A percentile compares a stretch with the other conserved stretches of the same genome.
phyloP scores from a whole-genome alignment of 2,797 vertebrate species.

The Rousettus madagascariensis region DNA sequence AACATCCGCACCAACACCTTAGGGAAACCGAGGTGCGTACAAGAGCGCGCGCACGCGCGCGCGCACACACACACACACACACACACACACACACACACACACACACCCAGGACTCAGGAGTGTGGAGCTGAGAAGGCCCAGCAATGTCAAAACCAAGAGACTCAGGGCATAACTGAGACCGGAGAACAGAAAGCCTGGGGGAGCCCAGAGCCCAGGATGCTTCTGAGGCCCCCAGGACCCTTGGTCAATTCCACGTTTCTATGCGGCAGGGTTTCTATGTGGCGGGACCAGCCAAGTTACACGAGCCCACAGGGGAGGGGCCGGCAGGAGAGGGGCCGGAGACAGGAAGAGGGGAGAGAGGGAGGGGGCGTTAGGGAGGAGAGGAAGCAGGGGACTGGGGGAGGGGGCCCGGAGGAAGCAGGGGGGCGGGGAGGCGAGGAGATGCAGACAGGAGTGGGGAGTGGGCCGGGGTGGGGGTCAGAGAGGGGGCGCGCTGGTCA shows the following conservation, averaged over 20 bases:
- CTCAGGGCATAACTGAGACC: background rate
- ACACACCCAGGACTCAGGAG: background rate
- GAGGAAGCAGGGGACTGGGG: background rate
- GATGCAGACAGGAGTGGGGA: background rate
- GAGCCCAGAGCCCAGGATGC: background rate
- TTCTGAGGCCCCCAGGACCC: background rate
- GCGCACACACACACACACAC: background rate
- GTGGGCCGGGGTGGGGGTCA: background rate
- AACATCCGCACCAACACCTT: no score
- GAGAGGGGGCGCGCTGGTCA: background rate
- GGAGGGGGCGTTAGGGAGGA: no score
- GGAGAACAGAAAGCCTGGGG: background rate
- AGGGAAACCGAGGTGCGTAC: background rate
- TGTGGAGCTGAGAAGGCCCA: no score
- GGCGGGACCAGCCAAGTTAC: background rate
- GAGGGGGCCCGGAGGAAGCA: background rate
- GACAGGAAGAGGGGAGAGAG: background rate
- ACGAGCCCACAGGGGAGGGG: background rate
- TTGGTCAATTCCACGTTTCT: accelerated
- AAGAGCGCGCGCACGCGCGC: no score
- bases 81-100: background rate
- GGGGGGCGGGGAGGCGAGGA: background rate
- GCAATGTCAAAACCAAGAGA: background rate
- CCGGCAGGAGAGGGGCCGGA: background rate
- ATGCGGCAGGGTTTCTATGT: background rate